Evolutionary conservation across 2,888 invertebrate species (phyloP).

Genomic region (Ectropis crepuscularia): DNA sequence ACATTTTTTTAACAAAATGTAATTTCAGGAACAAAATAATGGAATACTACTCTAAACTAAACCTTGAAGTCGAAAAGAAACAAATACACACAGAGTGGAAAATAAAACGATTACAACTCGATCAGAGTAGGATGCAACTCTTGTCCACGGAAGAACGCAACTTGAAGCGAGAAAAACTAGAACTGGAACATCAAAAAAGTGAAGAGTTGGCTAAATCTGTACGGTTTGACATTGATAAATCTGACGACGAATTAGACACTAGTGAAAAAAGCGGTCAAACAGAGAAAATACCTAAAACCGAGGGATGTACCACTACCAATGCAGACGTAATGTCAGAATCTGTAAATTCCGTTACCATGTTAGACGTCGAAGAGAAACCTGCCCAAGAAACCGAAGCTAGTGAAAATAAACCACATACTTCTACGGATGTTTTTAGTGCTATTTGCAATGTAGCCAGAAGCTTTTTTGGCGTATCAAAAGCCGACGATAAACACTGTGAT

Average conservation of each 20-base stretch:
- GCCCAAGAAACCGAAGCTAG: slow-evolving; percentile 46
- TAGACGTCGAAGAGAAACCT: slow-evolving; percentile 42
- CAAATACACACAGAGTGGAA: slow-evolving; percentile 85
- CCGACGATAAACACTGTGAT: slow-evolving; percentile 57
- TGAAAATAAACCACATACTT: slow-evolving; percentile 52
- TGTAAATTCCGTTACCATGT: slow-evolving; percentile 37
- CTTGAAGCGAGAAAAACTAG: slow-evolving; percentile 82
- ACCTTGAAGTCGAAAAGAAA: slow-evolving; percentile 84
- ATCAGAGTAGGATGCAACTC: slow-evolving; percentile 74
- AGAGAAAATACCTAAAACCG: slow-evolving; percentile 11
- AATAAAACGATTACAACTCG: slow-evolving; percentile 75
- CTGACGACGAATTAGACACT: slow-evolving; percentile 51
- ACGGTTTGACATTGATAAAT: slow-evolving; percentile 59
- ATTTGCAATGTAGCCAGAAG: slow-evolving; percentile 71
- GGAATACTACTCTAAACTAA: slow-evolving; percentile 87
- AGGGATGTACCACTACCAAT: slow-evolving; percentile 12
- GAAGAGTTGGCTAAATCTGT: slow-evolving; percentile 73
- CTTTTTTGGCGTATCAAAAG: slow-evolving; percentile 62
- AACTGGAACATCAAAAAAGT: slow-evolving; percentile 71
- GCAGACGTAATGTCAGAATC: slow-evolving; percentile 44
- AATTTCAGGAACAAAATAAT: slow-evolving; percentile 83
- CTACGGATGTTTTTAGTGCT: slow-evolving; percentile 64
- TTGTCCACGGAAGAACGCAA: slow-evolving; percentile 82
- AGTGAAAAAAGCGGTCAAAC: slow-evolving; percentile 41
- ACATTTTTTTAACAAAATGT: background rate